Evolutionary conservation across 2,113 vertebrate genomes (phyloP), one percentile per base, ranked within the genome.

Genomic region (Aix galericulata): DNA sequence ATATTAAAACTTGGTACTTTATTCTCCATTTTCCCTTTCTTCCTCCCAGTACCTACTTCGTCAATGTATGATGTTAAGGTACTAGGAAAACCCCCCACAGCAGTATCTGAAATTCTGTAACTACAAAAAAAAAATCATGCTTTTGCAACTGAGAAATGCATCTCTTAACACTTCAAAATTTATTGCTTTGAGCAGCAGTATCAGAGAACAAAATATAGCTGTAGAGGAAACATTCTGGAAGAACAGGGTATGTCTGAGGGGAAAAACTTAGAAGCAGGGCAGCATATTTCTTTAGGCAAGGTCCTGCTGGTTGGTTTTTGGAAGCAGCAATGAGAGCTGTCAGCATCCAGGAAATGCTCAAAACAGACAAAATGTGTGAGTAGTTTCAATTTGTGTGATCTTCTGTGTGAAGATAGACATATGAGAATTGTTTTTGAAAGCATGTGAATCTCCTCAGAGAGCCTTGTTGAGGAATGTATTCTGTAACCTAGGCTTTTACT

Each of bases 371-470:
- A 93, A 64, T 78, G 44, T 94, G 82, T 86, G 66, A 91, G 73
- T 94, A 66, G 48, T 36, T 93, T 90, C 27, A 83, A 2, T 84
- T 91, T 94, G 44, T 75, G 69, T 88, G 48, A 63, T 73, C 50
- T 75, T 42, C 38, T 56, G 48, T 91, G 89, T 92, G 86, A 94
- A 93, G 60, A 89, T 56, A 75, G 73, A 64, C 60, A 52, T 38
- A 29, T 52, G 44, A 86, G 72, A 86, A 64, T 88, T 96, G 91
- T 94, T 96, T 95, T 82, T 91, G 82, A 91, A 93, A 89, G 42
- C 80, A 81, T 64, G 80, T 94, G 83, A 83, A 78, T 89, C 69
- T 97, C 83, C 73, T 95, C 46, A 56, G 56, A 91, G 86, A 38
- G 60, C 77, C 73, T 84, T 78, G 23, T 81, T 85, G 64, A 94